A percentile compares a stretch with the other conserved stretches of the same genome.
Evolutionary conservation across 2,888 invertebrate species (phyloP).

Genomic region (Meloe dianella): DNA sequence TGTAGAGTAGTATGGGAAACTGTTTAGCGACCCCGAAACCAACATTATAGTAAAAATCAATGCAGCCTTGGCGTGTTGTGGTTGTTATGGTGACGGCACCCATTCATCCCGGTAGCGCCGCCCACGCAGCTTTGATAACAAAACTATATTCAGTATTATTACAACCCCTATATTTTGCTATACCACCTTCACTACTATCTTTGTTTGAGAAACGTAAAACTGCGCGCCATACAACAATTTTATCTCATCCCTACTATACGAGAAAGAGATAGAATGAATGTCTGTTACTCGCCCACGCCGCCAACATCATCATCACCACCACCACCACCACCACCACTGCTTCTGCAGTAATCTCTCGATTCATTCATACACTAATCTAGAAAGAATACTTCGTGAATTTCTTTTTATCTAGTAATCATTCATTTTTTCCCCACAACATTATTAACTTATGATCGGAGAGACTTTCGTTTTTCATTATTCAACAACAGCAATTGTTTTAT

Average conservation of each 20-base stretch:
- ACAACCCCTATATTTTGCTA: constrained; percentile 9
- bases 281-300: not conserved
- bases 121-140: constrained; percentile 45
- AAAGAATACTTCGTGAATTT: not conserved
- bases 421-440: not conserved
- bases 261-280: not conserved
- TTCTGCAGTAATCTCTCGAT: not conserved
- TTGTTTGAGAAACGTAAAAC: constrained; percentile 6
- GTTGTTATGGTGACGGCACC: constrained; percentile 63
- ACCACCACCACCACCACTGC: not conserved
- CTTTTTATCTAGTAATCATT: not conserved
- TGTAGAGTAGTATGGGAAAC: constrained; percentile 16
- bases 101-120: constrained; percentile 64
- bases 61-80: constrained; percentile 56
- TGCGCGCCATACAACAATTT: constrained; percentile 5
- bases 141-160: constrained; percentile 24
- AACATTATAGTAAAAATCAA: constrained; percentile 58
- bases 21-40: constrained; percentile 35
- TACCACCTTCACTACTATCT: constrained; percentile 25
- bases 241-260: constrained; percentile 19
- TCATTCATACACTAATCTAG: constrained; percentile 11
- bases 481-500: not conserved
- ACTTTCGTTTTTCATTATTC: not conserved
- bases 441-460: not conserved
- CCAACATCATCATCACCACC: not conserved